Evolutionary conservation across 2,888 invertebrate species (phyloP).

Genomic region (Eledone cirrhosa): DNA sequence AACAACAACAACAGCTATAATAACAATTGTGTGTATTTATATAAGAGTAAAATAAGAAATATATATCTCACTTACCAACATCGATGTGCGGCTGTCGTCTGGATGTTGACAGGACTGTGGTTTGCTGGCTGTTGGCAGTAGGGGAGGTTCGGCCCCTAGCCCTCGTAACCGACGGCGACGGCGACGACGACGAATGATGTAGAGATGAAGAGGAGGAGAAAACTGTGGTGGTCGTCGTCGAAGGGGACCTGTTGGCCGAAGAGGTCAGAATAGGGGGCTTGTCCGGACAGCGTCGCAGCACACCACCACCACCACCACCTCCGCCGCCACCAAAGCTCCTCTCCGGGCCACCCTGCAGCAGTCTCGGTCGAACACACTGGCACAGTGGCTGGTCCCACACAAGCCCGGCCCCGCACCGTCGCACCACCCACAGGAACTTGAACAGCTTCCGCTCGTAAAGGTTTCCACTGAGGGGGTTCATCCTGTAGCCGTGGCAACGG

Average conservation of each 20-base stretch:
- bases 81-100: too few species aligned
- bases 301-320: background rate
- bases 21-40: background rate
- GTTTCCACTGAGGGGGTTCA: background rate
- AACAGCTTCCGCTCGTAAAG: slow-evolving; percentile 16
- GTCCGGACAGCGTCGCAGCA: background rate
- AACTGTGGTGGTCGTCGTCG: background rate
- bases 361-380: background rate
- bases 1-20: too few species aligned
- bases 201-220: too few species aligned
- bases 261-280: slow-evolving; percentile 13
- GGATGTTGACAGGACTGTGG: too few species aligned
- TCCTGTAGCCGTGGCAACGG: background rate
- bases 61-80: too few species aligned
- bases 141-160: too few species aligned
- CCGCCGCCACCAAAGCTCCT: too few species aligned
- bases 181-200: too few species aligned
- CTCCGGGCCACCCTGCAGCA: too few species aligned
- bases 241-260: background rate
- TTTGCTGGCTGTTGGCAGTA: too few species aligned
- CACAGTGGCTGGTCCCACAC: slow-evolving; percentile 14
- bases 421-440: slow-evolving; percentile 12
- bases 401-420: background rate
- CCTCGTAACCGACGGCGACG: too few species aligned
- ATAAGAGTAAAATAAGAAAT: background rate